Evolutionary conservation across 2,113 vertebrate species (phyloP), one percentile per base, ranked within the genome.

Genomic region (Dicerorhinus sumatrensis): DNA sequence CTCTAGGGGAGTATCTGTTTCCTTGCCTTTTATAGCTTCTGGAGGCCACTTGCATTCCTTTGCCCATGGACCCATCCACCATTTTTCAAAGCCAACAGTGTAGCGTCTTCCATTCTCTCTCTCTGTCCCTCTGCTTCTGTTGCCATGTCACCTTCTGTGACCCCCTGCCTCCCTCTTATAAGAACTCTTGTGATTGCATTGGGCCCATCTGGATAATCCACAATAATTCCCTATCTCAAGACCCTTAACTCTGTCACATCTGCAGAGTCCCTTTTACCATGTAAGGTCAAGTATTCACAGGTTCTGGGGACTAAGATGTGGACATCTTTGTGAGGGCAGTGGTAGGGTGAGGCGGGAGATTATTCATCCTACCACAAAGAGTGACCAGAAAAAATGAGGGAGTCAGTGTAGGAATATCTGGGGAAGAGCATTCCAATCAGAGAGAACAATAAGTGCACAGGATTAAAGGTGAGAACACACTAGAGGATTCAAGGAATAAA

Each of bases 151-250:
- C 16, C 31, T 88, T 88, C 25, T 62, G 20, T 56, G 56, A 89
- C 13, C 5, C 33, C 4, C 27, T 73, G 0, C 1, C 3, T 73
- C 0, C 2, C 10, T 54, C 2, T 67, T 42, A 20, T 31, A n/a
- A 48, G 12, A 48, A 56, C 1, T 7, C 27, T 77, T 11, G 8
- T 58, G 17, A n/a, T 72, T 77, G 51, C 4, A 36, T 20, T 70
- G 11, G 2, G 1, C 1, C 46, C 5, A 20, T 3, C 5, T 10
- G 5, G 0, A 33, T 86, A 12, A 73, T 33, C n/a, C 63, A 39
- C 3, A 27, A 42, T 70, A 54, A 73, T 97, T n/a, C 29, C 16
- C 10, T 46, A 42, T 89, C 27, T 36, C 25, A 39, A 84, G 23
- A 42, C 2, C 31, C 8, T 60, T 73, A 58, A 51, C 42, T 67